Conservation (phyloP, 2,797 vertebrate genomes). For the Notoglanidium macrostoma region DNA sequence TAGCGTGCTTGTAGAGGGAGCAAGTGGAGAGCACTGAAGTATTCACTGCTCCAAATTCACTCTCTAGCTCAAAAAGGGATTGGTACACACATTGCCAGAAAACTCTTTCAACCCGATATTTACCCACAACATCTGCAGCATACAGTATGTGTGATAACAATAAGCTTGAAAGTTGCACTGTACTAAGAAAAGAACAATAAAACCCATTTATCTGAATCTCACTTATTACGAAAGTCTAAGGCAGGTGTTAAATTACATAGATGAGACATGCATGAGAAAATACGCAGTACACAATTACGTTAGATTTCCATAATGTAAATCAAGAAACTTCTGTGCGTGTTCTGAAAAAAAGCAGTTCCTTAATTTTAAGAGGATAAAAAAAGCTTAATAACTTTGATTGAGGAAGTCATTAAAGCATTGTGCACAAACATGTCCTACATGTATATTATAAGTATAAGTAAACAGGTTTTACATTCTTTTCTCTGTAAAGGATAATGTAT, state of each 20-base stretch:
- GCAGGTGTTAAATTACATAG: background rate
- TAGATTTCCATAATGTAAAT: background rate
- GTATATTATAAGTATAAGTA: background rate
- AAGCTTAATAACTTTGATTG: background rate
- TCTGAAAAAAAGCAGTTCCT: background rate
- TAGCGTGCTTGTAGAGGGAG: slow-evolving; percentile 45
- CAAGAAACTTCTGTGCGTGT: background rate
- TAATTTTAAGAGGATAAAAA: background rate
- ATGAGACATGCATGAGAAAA: background rate
- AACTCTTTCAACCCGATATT: background rate
- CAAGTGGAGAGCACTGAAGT: slow-evolving; percentile 53
- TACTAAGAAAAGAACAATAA: background rate
- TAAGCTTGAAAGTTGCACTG: background rate
- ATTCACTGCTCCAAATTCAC: slow-evolving; percentile 57
- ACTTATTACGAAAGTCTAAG: background rate
- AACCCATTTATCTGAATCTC: background rate
- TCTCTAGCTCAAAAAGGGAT: slow-evolving; percentile 50
- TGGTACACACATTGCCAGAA: background rate
- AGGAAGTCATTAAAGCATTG: background rate
- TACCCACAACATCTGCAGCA: background rate
- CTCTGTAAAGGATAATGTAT: background rate
- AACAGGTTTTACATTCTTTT: background rate
- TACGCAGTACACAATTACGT: background rate
- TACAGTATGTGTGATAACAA: background rate
- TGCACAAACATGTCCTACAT: background rate